Base-by-base conservation (phyloP, 2,113 vertebrate species). In the Pao palembangensis region DNA sequence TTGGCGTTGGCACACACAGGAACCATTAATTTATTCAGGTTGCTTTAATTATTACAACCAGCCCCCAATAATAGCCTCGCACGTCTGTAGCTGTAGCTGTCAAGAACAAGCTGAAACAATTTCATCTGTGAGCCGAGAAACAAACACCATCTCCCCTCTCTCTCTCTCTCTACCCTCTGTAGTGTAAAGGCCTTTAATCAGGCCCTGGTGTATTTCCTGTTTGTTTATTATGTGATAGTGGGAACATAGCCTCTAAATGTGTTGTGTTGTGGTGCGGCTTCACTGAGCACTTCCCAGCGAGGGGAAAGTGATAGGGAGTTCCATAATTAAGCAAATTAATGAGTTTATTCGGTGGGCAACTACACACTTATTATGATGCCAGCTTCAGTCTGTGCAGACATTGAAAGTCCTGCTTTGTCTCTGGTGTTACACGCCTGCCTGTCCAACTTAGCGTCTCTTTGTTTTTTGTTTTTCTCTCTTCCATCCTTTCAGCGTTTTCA, bases 261-360 rank as follows among this genome's bases (percentile, higher is more conserved):
- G 83, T 83, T 84, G 76, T 86, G 85, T 83, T 83, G 87, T 78
- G 61, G 65, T 55, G 12, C 20, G 51, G 83, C 85, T 79, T 71
- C 76, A 61, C 73, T 64, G 76, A 83, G 73, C 80, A 69, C 77
- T 84, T 78, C 70, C 78, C 79, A 70, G 55, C 51, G 51, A 73
- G 69, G 51, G 71, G 49, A 69, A 85, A 87, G 80, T 88, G 88
- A 91, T 91, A 91, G 80, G 83, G 88, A 86, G 78, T 84, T 89
- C 86, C 85, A 85, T 86, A 92, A 91, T 92, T 88, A 91, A 88
- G 83, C 64, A 89, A 90, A 91, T 91, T 91, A 92, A 92, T 91
- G 85, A 90, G 85, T 87, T 88, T 88, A 83, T 89, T 88, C 73
- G 67, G 76, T 61, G 85, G 83, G 85, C 83, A 83, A 80, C 84